Evolutionary conservation across 2,888 invertebrate species (phyloP), one percentile per base, ranked within the genome.

Genomic region (Lamellibrachia satsuma): DNA sequence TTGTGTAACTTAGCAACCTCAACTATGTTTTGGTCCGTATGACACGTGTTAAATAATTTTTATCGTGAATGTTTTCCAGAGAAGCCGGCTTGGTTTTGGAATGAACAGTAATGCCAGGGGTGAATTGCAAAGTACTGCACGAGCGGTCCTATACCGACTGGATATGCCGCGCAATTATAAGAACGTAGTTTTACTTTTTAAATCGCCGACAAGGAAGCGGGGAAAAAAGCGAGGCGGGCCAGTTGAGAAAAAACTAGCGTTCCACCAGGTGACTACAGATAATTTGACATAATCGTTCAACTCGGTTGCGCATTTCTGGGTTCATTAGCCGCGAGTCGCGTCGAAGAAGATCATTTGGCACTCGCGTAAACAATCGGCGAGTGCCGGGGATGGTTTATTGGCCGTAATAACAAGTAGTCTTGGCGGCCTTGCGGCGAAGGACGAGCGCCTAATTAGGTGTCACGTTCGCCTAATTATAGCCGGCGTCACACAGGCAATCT

Each of bases 381-480:
- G 75, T 75, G 75, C 75, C 75, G 75, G 1, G 75, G 75, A 75
- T 75, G 75, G 75, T 75, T 75, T 75, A 75, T 75, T 75, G 75
- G 75, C 22, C 75, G 75, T 75, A 75, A 75, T 75, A 75, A 75
- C 75, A 75, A 75, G 75, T 75, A 75, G 15, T 75, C 15, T 22
- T 22, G 75, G 75, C 75, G 75, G 75, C 75, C 22, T 22, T 11
- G 75, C 75, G n/a, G 75, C 75, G 75, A n/a, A 39, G 75, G n/a
- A 75, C 75, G 75, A 15, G n/a, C 75, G 22, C 75, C 75, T 75
- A 75, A 75, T 75, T 75, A 75, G 75, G 75, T 75, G 75, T 75
- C 75, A 75, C 75, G 75, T 75, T 75, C 75, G 6, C 75, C 75
- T 75, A 75, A 75, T 75, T 75, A 75, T 75, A 75, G 75, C 75